Conservation (phyloP, 2,113 vertebrate genomes). For the Pungitius pungitius region DNA sequence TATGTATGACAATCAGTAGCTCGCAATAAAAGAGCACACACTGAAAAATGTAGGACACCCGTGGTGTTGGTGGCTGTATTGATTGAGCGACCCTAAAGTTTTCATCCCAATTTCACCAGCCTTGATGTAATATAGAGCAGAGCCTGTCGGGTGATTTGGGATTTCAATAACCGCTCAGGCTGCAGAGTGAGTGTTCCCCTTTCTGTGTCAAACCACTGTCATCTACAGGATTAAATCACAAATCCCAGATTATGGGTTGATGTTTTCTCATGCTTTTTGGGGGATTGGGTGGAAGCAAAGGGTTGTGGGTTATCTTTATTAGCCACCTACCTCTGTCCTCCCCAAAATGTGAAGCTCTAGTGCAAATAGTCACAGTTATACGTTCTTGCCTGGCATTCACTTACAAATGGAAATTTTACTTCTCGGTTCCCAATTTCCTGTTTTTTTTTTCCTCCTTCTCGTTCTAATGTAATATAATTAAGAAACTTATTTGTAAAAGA, state of each 20-base stretch:
- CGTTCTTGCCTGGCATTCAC: neutral
- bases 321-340: neutral
- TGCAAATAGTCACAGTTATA: neutral
- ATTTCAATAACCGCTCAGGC: slow-evolving; percentile 32
- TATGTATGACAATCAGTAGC: slow-evolving; percentile 25
- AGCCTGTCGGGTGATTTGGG: slow-evolving; percentile 24
- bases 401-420: slow-evolving; percentile 20
- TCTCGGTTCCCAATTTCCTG: neutral
- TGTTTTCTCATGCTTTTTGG: slow-evolving; percentile 38
- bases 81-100: slow-evolving; percentile 31
- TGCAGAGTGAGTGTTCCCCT: slow-evolving; percentile 29
- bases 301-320: slow-evolving; percentile 10
- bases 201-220: slow-evolving; percentile 33
- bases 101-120: slow-evolving; percentile 40
- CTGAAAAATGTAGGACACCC: slow-evolving; percentile 36
- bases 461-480: neutral
- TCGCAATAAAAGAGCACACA: slow-evolving; percentile 23
- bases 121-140: slow-evolving; percentile 31
- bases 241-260: slow-evolving; percentile 70
- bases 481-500: neutral
- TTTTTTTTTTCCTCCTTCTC: no score
- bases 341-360: neutral
- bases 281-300: slow-evolving; percentile 25
- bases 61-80: slow-evolving; percentile 17
- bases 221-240: slow-evolving; percentile 48